These are phyloP conservation scores for Perizoma flavofasciatum DNA, from an alignment of 2,888 invertebrate genomes.

Conservation along the genomic window DNA sequence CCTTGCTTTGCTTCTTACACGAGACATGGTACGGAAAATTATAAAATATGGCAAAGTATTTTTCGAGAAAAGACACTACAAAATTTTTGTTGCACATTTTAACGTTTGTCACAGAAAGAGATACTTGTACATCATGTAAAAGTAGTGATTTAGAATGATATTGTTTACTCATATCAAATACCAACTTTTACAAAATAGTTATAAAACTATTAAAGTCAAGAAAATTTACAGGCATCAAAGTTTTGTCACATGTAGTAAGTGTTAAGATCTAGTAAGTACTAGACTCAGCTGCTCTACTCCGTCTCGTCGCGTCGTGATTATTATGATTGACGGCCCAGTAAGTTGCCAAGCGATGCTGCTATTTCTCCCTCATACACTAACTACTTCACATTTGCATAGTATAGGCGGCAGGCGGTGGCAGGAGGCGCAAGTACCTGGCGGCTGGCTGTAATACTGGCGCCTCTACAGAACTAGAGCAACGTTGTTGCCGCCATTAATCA, in stretches of 20 bases:
- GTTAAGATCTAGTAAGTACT: slow-evolving; percentile 35
- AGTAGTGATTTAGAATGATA: too few species aligned
- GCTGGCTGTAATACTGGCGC: slow-evolving; percentile 48
- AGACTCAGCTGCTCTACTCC: slow-evolving; percentile 52
- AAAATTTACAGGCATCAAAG: slow-evolving; percentile 1
- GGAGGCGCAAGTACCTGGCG: slow-evolving; percentile 48
- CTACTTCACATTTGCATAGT: slow-evolving; percentile 75
- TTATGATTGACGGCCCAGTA: slow-evolving; percentile 68
- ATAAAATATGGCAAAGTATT: slow-evolving; percentile 61
- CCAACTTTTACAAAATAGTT: neutral
- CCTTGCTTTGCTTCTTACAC: slow-evolving; percentile 74
- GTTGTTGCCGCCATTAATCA: slow-evolving; percentile 76
- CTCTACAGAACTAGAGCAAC: slow-evolving; percentile 58
- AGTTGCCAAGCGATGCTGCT: slow-evolving; percentile 67
- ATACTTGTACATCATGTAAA: neutral
- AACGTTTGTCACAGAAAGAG: slow-evolving; percentile 20
- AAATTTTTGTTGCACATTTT: slow-evolving; percentile 41
- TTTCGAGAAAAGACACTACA: slow-evolving; percentile 44
- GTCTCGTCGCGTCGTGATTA: slow-evolving; percentile 51
- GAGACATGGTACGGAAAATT: slow-evolving; percentile 71
- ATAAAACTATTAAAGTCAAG: too few species aligned
- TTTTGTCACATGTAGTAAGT: slow-evolving; percentile 12
- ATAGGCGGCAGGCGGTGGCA: slow-evolving; percentile 45
- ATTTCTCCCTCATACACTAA: slow-evolving; percentile 65
- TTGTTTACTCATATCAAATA: neutral